Base-by-base conservation (phyloP, 2,888 invertebrate genomes). In the Lagria hirta region DNA sequence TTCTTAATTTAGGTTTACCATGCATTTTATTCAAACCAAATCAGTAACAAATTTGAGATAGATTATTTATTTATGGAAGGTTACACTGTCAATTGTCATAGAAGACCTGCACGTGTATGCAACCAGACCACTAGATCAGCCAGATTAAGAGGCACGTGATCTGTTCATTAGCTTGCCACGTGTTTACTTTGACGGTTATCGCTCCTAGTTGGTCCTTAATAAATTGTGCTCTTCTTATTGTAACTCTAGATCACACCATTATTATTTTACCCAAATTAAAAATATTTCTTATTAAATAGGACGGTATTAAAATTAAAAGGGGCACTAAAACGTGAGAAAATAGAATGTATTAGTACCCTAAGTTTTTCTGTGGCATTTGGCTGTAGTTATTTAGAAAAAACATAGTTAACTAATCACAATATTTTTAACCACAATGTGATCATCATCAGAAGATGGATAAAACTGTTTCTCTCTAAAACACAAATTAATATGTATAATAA, bases 131-230 rank as follows among this genome's bases (percentile, higher is more conserved):
- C 56, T 58, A 61, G 59, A 62, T 62, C 58, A 55, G 54, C 32
- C 55, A 62, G 63, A 63, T 64, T 62, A 62, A 49, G 48, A 42
- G 58, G 36, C 65, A 65, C 65, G 65, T 57, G 65, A 53, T 54
- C 52, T 48, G 51, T 62, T 65, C 63, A 64, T 65, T 65, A 63
- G 62, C 60, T 37, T 35, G 61, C 53, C 62, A 60, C 62, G 64
- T 64, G 63, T 54, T 47, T 35, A 30, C 23, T 30, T 18, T 24
- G 21, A 41, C 33, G 41, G 37, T 50, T 51, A 49, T 38, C 51
- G 50, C 49, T 49, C 48, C 48, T 51, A 46, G 38, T 54, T 48
- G 54, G 43, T 48, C 33, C 50, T 52, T 54, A 46, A n/a, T n/a
- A n/a, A n/a, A 43, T 48, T 45, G 30, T 33, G 17, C 36, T 17